phyloP scores from a whole-genome alignment of 2,113 vertebrate genomes.

The Penelope pileata region DNA sequence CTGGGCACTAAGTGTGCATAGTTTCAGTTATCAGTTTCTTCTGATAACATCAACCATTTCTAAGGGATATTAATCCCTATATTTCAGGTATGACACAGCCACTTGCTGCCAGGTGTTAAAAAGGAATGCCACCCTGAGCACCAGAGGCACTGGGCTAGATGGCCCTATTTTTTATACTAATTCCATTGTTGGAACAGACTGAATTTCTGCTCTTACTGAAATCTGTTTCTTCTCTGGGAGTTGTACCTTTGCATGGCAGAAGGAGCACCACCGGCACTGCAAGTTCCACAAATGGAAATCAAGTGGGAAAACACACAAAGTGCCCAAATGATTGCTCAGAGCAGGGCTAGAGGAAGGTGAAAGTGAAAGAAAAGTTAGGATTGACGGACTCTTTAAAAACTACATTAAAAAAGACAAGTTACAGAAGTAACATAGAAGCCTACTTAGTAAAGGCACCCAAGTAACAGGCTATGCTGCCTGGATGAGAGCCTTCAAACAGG shows the following conservation, averaged over 20 bases:
- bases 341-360: neutral
- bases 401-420: neutral
- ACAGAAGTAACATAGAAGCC: neutral
- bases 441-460: neutral
- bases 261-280: accelerated
- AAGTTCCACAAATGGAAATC: neutral
- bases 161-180: neutral
- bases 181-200: neutral
- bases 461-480: neutral
- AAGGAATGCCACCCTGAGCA: neutral
- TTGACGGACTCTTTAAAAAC: neutral
- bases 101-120: neutral
- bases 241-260: no score
- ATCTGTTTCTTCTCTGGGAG: neutral
- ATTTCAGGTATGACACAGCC: neutral
- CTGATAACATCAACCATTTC: neutral
- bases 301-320: accelerated
- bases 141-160: neutral
- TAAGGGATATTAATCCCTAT: neutral
- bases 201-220: neutral
- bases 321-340: neutral
- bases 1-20: neutral
- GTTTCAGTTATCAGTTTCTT: no score
- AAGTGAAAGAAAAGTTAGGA: neutral
- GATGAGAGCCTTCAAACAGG: neutral